These are phyloP conservation scores for Platygyra sinensis DNA, from an alignment of 64 coral and sea anemone genomes.

Conservation along the genomic window DNA sequence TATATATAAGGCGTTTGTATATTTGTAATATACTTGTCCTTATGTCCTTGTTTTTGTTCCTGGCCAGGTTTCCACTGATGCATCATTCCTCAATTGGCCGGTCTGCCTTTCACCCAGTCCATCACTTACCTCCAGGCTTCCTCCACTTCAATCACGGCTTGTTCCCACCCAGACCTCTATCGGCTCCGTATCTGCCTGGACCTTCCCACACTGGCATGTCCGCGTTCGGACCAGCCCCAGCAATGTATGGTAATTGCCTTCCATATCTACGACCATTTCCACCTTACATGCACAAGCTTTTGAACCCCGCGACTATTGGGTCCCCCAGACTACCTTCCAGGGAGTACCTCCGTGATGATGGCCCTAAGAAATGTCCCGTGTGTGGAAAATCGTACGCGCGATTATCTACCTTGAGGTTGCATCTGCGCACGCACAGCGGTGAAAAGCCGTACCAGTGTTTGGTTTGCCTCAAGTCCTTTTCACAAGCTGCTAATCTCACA, in stretches of 20 bases:
- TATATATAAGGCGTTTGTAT: no score
- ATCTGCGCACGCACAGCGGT: slow-evolving; percentile 57
- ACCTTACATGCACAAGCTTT: slow-evolving; percentile 26
- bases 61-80: not conserved
- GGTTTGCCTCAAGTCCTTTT: slow-evolving; percentile 40
- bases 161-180: not conserved
- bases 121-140: slow-evolving; percentile 30
- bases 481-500: slow-evolving; percentile 66
- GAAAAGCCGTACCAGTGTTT: slow-evolving; percentile 65
- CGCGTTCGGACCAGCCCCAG: slow-evolving; percentile 16
- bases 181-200: slow-evolving; percentile 2
- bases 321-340: not conserved
- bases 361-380: slow-evolving; percentile 60
- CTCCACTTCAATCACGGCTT: slow-evolving; percentile 16
- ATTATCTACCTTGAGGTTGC: slow-evolving; percentile 48
- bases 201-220: not conserved
- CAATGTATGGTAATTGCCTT: not conserved
- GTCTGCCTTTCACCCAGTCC: slow-evolving; percentile 17
- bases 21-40: not conserved
- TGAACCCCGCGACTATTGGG: slow-evolving; percentile 6
- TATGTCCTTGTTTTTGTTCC: not conserved
- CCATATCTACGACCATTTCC: slow-evolving; percentile 4
- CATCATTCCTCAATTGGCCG: not conserved
- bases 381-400: slow-evolving; percentile 59
- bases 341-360: slow-evolving; percentile 22